Base-by-base conservation (phyloP, 2,888 invertebrate species). In the Diarsia dahlii region DNA sequence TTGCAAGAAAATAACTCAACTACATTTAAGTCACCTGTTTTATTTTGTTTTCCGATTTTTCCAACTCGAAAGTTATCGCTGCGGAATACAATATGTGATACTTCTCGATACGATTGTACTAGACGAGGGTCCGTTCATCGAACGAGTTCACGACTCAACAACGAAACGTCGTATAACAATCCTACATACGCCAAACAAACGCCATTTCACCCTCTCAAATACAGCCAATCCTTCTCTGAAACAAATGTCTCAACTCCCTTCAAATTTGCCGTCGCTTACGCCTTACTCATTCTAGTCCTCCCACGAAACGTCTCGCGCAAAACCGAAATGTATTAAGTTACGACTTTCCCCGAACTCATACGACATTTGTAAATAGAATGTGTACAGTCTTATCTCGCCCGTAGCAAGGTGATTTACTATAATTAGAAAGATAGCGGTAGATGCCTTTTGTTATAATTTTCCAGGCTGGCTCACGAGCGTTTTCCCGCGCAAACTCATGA, bases 401-500 rank as follows among this genome's bases (percentile, higher is more conserved):
- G 94, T 96, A 95, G 96, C 95, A 95, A 96, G 96, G 96, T 96
- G 96, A 96, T 96, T 96, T 96, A 96, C 95, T 95, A 96, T 97
- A 97, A 97, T 97, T 96, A 96, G 96, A 96, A 95, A 97, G 97
- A 97, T 97, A 97, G 96, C 96, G 95, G 95, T 95, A 94, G 96
- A 95, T 95, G 96, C 95, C 96, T 96, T 95, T 96, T 96, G 96
- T 96, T 96, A 96, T 96, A 96, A 96, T 96, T 96, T 96, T 96
- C 95, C 95, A 95, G 96, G 94, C 95, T 92, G 94, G 93, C 93
- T 94, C 94, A 94, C 94, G 94, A 94, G 92, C 94, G 92, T 93
- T 95, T 95, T 95, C 95, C 94, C 95, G 95, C 94, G 94, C 95
- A 94, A 95, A 95, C 95, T 95, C 95, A 94, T 94, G 95, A 95